Percentiles rank a stretch among this genome's conserved stretches.
Conservation (phyloP, 2,888 invertebrate species). For the Apamea epomidion region DNA sequence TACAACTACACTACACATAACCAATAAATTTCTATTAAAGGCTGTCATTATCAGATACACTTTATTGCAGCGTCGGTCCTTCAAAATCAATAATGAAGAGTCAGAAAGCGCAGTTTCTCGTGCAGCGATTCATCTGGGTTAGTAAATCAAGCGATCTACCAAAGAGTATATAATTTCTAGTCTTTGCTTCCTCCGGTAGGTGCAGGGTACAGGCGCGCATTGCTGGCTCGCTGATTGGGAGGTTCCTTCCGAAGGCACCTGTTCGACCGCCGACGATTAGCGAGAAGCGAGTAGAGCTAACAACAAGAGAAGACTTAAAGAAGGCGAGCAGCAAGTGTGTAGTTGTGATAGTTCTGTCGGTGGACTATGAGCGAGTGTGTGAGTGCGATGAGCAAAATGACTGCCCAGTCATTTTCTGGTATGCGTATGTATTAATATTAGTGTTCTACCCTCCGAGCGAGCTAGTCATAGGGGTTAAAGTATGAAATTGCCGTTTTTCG, state of each 20-base stretch:
- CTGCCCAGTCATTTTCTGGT: neutral
- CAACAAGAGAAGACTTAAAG: neutral
- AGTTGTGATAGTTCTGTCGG: neutral
- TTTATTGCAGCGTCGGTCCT: slow-evolving; percentile 21
- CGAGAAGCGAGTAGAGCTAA: neutral
- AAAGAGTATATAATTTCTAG: slow-evolving; percentile 1
- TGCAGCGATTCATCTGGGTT: slow-evolving; percentile 30
- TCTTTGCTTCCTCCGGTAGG: slow-evolving; percentile 50
- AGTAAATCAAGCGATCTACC: slow-evolving; percentile 68
- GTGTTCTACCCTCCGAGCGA: neutral
- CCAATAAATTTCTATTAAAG: slow-evolving; percentile 4
- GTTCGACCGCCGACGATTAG: neutral
- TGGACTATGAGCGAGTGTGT: neutral
- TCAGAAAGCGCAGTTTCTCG: slow-evolving; percentile 22
- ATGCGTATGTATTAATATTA: neutral
- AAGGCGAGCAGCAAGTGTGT: neutral
- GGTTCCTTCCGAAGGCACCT: slow-evolving; percentile 64
- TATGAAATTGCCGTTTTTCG: no score
- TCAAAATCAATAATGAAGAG: slow-evolving; percentile 7
- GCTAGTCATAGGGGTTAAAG: no score
- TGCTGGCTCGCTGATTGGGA: slow-evolving; percentile 65
- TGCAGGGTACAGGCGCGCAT: slow-evolving; percentile 34
- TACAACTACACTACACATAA: neutral
- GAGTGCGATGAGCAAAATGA: neutral
- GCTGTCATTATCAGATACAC: slow-evolving; percentile 30